Evolutionary conservation across 2,797 vertebrate genomes (phyloP), one percentile per base, ranked within the genome.

Genomic region (Lagocephalus sceleratus): DNA sequence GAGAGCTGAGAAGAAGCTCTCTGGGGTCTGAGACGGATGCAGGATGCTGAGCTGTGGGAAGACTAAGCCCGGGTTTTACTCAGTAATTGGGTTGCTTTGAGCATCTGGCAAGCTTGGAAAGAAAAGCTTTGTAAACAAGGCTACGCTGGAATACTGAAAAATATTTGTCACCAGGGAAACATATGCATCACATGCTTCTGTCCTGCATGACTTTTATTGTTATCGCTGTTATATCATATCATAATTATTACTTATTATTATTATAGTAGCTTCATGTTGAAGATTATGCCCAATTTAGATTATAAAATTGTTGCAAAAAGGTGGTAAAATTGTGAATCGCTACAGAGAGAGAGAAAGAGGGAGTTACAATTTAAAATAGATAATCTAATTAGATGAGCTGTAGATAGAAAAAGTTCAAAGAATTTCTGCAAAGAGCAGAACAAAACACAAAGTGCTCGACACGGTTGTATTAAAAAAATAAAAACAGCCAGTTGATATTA

Each of bases 61-160:
- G 73, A 73, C 60, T 78, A 82, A 85, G 78, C 83, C 78, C 60
- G 75, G 80, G 79, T 75, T 86, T 86, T 84, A 77, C 63, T 55
- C 66, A 62, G 81, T 88, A 87, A 87, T 86, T 85, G 82, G 84
- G 77, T 83, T 83, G 70, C 72, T 68, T 60, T 74, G 68, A 79
- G 79, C 75, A 83, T 75, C 77, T 82, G 84, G 85, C 72, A 81
- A 83, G 69, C 70, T 63, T 63, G 75, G 55, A 66, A 61, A 69
- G 71, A 60, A 71, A 76, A 73, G 75, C 74, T 76, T 77, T 63
- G 78, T 75, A 84, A 85, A 83, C 79, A 85, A 83, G 71, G 68
- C 69, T 64, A 58, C 58, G 57, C 20, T 63, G 63, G 62, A 79
- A 54, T 49, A 57, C 44, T 44, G 47, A 57, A 55, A 75, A 76